These are phyloP conservation scores for Dendroctonus valens DNA, from an alignment of 1,140 invertebrate species.

Conservation along the genomic window DNA sequence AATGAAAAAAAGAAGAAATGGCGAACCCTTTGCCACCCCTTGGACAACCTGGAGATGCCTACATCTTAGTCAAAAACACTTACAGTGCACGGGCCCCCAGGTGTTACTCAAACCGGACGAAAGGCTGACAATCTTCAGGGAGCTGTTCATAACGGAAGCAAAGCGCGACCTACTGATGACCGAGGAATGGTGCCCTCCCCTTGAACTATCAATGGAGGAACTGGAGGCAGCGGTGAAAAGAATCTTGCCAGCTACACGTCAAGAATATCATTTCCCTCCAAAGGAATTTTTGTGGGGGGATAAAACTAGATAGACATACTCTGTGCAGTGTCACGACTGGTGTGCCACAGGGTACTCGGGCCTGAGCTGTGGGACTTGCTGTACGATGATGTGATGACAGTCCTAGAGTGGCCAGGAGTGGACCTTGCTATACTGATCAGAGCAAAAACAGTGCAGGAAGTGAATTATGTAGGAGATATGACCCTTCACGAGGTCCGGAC, in stretches of 20 bases:
- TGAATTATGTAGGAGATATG: neutral
- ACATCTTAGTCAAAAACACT: too few species aligned
- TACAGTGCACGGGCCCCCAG: too few species aligned
- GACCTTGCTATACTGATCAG: neutral
- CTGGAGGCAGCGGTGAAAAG: neutral
- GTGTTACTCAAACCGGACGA: too few species aligned
- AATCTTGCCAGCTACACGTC: neutral
- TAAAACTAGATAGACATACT: neutral
- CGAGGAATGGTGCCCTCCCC: neutral
- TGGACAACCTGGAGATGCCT: too few species aligned
- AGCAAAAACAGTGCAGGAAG: neutral
- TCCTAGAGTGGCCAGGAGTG: neutral
- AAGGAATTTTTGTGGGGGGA: neutral
- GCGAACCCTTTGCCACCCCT: too few species aligned
- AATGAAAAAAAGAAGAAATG: too few species aligned
- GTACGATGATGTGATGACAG: constrained; percentile 1
- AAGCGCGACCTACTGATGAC: too few species aligned
- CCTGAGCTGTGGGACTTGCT: neutral
- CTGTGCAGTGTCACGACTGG: neutral
- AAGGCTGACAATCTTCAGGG: too few species aligned
- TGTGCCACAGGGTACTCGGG: neutral
- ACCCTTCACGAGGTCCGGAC: neutral
- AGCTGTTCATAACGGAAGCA: too few species aligned
- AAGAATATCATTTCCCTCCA: neutral
- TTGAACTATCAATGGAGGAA: neutral